These are phyloP conservation scores for Ganaspis brasiliensis DNA, from an alignment of 2,888 invertebrate genomes.

Conservation along the genomic window DNA sequence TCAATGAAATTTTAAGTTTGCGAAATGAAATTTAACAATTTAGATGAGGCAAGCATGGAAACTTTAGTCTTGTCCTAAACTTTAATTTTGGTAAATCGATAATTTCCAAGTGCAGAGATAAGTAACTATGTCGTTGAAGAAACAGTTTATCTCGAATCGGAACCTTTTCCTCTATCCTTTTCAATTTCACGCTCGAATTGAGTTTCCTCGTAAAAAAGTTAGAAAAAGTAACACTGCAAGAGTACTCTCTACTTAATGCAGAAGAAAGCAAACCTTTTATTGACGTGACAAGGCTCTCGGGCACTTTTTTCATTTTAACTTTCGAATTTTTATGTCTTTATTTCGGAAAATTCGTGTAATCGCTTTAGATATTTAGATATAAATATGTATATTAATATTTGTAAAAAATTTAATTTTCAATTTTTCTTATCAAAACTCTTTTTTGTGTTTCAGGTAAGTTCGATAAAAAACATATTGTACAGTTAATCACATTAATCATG, in stretches of 20 bases:
- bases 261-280: constrained; percentile 10
- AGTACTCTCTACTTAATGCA: constrained; percentile 1
- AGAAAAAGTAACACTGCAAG: constrained; percentile 6
- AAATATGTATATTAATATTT: no score
- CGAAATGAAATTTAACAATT: no score
- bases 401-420: no score
- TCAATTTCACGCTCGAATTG: constrained; percentile 13
- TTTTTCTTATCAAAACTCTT: background rate
- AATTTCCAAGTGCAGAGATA: background rate
- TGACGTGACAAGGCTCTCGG: background rate
- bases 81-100: background rate
- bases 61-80: background rate
- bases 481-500: no score
- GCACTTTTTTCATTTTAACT: background rate
- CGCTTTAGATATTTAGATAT: no score
- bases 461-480: no score
- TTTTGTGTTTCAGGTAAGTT: constrained; percentile 5
- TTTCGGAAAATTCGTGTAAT: no score
- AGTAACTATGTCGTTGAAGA: background rate
- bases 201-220: constrained; percentile 6
- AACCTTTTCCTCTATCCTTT: constrained; percentile 1
- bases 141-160: background rate
- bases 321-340: no score
- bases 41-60: background rate
- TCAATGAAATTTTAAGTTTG: no score